Base-by-base conservation (phyloP, 2,113 vertebrate genomes). In the Hiodon alosoides region DNA sequence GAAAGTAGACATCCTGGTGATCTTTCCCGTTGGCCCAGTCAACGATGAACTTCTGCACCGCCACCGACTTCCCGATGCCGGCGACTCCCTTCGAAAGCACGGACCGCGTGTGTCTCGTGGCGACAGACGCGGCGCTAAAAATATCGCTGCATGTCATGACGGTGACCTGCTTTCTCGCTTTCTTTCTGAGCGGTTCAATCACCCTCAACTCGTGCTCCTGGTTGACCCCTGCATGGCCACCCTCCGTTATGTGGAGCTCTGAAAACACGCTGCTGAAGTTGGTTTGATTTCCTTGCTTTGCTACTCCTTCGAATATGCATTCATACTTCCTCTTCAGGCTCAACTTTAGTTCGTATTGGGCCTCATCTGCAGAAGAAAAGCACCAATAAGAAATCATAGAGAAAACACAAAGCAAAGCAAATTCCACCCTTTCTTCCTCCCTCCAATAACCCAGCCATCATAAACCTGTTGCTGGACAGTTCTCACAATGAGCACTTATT, bases 131-230 rank as follows among this genome's bases (percentile, higher is more conserved):
- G 3, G 55, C 0, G 3, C 51, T 61, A 5, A 91, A 79, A 61
- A 91, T 79, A 4, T 88, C 82, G 0, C 61, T 58, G 0, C 68
- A 69, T 3, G 77, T 69, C 7, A 89, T 8, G 4, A 1, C 46
- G 0, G 31, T 31, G 31, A 50, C 55, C 53, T 55, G 79, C 13
- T 2, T 5, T 0, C 76, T 54, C 4, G 3, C 8, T 47, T 78
- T 82, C 74, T 73, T 85, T 71, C 78, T 17, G 9, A 86, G 79
- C 68, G 85, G 86, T 51, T 65, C 10, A 61, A 91, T 83, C 0
- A 62, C 64, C 71, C 87, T 70, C 31, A 87, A 78, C 80, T 92
- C 90, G 1, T 92, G 90, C 59, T 92, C 83, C 53, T 78, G 82
- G 77, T 90, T 92, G 46, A 89, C 83, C 54, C 87, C 86, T 8